phyloP scores from a whole-genome alignment of 2,888 invertebrate species.

The Atethmia centrago region DNA sequence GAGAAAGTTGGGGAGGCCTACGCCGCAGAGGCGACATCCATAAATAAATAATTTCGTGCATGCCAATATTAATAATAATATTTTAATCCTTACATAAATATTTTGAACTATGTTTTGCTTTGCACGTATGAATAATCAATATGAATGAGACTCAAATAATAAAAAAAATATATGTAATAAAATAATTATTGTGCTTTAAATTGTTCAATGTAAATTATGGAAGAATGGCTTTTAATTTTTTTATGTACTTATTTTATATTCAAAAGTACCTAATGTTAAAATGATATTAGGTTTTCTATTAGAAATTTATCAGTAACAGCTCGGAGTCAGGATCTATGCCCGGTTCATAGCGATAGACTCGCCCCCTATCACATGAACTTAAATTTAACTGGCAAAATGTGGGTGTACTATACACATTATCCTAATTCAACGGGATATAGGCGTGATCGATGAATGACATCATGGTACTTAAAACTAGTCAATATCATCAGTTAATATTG shows the following conservation, averaged over 20 bases:
- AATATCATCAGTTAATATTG: neutral
- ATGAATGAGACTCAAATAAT: too few relatives aligned
- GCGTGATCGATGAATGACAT: neutral
- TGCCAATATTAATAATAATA: too few relatives aligned
- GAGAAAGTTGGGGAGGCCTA: neutral
- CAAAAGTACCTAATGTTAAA: neutral
- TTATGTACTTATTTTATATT: too few relatives aligned
- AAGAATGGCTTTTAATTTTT: too few relatives aligned
- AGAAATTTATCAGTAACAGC: neutral
- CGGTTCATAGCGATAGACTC: neutral
- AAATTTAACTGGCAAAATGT: neutral
- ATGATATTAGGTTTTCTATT: neutral
- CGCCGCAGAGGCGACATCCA: neutral
- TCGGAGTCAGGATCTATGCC: neutral
- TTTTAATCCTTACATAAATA: too few relatives aligned
- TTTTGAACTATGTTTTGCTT: too few relatives aligned
- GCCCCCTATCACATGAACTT: too few relatives aligned
- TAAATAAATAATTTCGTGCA: neutral
- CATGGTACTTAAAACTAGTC: neutral
- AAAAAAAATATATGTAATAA: too few relatives aligned
- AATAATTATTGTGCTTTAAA: too few relatives aligned
- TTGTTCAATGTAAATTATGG: too few relatives aligned
- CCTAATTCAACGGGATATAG: neutral
- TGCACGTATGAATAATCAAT: too few relatives aligned
- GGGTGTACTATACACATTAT: neutral